Percentiles rank a stretch among this genome's conserved stretches.
These are phyloP conservation scores for Tiliacea aurago DNA, from an alignment of 2,888 invertebrate species.

Conservation along the genomic window DNA sequence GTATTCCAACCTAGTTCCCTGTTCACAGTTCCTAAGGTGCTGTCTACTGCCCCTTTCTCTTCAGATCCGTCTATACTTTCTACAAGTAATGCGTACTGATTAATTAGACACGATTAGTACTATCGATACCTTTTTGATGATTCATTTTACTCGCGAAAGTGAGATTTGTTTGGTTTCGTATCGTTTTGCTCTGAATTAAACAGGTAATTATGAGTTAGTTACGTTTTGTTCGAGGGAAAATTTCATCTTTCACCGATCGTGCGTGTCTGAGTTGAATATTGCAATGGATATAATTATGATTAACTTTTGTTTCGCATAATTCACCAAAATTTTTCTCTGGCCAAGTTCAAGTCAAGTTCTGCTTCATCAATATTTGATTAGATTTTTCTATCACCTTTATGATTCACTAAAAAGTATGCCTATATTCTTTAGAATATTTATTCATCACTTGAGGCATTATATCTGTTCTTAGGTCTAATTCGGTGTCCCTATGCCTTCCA, in stretches of 20 bases:
- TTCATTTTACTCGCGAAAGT: conserved; percentile 76
- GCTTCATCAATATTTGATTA: neutral
- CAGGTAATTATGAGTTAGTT: conserved; percentile 58
- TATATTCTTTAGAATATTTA: neutral
- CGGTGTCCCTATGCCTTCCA: neutral
- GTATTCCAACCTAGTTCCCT: conserved; percentile 62
- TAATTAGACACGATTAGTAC: conserved; percentile 88
- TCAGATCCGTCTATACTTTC: conserved; percentile 81
- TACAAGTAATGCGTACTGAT: conserved; percentile 87
- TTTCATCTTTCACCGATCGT: conserved; percentile 33
- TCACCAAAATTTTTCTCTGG: neutral
- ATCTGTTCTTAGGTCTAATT: neutral
- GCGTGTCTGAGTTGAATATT: conserved; percentile 23
- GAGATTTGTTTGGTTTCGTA: conserved; percentile 71
- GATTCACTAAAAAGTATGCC: neutral
- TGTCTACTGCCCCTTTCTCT: conserved; percentile 85
- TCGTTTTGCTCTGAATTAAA: conserved; percentile 65
- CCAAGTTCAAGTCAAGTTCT: neutral
- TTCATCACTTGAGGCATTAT: neutral
- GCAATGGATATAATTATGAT: neutral
- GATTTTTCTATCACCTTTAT: neutral
- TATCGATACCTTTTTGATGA: conserved; percentile 76
- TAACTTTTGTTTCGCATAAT: conserved; percentile 5
- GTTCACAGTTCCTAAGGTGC: conserved; percentile 64
- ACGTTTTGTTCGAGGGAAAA: conserved; percentile 40